Percentiles rank a stretch among this genome's conserved stretches.
Evolutionary conservation across 2,797 vertebrate genomes (phyloP).

Genomic region (Pangasius macronema): DNA sequence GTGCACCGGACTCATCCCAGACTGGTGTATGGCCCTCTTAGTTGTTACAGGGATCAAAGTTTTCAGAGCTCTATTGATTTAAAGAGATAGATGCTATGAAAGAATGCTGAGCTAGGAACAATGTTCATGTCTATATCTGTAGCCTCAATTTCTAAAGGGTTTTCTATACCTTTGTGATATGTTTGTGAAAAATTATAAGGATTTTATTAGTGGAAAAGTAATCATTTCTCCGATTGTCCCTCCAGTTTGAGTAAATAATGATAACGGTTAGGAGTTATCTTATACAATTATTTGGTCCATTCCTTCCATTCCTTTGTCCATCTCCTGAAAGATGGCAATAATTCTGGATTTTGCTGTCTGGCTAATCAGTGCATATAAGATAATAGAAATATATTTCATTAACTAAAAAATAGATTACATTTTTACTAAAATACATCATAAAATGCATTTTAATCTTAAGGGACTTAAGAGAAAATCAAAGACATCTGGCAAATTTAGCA

Average conservation of each 20-base stretch:
- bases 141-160: not conserved
- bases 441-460: not conserved
- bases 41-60: conserved; percentile 82
- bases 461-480: not conserved
- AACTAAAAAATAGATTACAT: not conserved
- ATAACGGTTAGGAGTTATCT: not conserved
- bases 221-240: not conserved
- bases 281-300: not conserved
- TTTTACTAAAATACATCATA: not conserved
- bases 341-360: not conserved
- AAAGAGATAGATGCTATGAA: not conserved
- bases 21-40: conserved; percentile 76
- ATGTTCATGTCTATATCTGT: not conserved
- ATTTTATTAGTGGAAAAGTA: not conserved
- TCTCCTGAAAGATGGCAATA: not conserved
- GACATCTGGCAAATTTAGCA: not conserved
- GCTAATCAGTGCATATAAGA: not conserved
- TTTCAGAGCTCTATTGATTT: conserved; percentile 69
- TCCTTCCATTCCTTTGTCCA: too few species aligned
- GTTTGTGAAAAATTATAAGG: not conserved
- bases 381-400: not conserved
- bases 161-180: too few species aligned
- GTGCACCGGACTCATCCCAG: conserved; percentile 81
- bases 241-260: not conserved
- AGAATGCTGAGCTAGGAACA: not conserved